Evolutionary conservation across 1,140 invertebrate species (phyloP), one percentile per base, ranked within the genome.

Genomic region (Drosophila truncata): DNA sequence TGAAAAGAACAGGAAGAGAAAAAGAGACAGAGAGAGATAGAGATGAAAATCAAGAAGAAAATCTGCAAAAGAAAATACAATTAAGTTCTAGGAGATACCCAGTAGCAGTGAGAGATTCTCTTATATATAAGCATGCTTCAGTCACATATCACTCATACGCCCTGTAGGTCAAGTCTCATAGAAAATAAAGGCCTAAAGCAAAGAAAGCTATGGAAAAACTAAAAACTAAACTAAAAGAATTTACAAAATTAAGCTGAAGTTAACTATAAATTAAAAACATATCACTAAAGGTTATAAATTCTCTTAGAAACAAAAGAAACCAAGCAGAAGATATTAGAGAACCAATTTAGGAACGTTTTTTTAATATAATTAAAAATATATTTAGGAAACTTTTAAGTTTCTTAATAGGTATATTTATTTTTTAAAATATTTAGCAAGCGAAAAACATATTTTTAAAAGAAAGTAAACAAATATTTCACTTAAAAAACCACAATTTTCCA

Each of bases 21-120:
- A 23, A 18, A 33, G 11, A 6, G 18, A 5, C 3, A 16, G 27
- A 14, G 9, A 27, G 11, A 49, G 13, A 13, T 23, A 27, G 16
- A 6, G 25, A 1, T 13, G 7, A n/a, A 25, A 76, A 52, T 39
- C 37, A 60, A 74, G 27, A 33, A 27, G 29, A 54, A 33, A 54
- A 27, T 35, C n/a, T 13, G 16, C 37, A 33, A 20, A 39, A 14
- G 31, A 35, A 60, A 18, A 25, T n/a, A n/a, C 44, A 72, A 44
- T 50, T 35, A 50, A 31, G 20, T 13, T 23, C 27, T 20, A 8
- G n/a, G 20, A 18, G 5, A 25, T 66, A 67, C 33, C 33, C 25
- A 55, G 60, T 31, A 49, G 16, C 4, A 35, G n/a, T n/a, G 16
- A 13, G 27, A 29, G n/a, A 18, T 18, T n/a, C 9, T 5, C 4